These are phyloP conservation scores for Nebria salina DNA, from an alignment of 2,888 invertebrate genomes.

Conservation along the genomic window DNA sequence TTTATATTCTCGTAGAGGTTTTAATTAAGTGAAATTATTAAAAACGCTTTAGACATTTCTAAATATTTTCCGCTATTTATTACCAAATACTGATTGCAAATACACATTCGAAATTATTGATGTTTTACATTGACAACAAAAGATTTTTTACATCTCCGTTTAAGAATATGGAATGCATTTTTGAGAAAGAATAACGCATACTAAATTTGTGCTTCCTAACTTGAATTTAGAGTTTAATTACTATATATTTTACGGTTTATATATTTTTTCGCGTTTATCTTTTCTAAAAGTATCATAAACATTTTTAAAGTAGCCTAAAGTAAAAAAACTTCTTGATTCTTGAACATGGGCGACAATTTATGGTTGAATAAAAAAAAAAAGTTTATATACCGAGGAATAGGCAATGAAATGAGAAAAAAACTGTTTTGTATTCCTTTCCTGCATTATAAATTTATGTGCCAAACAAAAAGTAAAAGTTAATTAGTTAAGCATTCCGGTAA, in stretches of 20 bases:
- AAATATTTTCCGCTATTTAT: too few species aligned
- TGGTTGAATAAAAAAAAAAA: not conserved
- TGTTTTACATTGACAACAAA: too few species aligned
- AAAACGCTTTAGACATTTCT: too few species aligned
- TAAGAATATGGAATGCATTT: too few species aligned
- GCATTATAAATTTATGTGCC: not conserved
- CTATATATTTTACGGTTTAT: not conserved
- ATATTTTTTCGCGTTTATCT: not conserved
- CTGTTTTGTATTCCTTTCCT: slow-evolving; percentile 1
- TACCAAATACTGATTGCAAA: too few species aligned
- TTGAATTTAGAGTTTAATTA: too few species aligned
- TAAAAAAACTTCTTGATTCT: not conserved
- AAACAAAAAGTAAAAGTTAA: not conserved
- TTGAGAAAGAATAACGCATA: too few species aligned
- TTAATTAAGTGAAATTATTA: too few species aligned
- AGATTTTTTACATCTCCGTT: too few species aligned
- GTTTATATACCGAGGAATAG: not conserved
- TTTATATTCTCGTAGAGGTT: too few species aligned
- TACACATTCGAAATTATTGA: too few species aligned
- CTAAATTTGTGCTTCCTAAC: too few species aligned
- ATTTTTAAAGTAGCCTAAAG: not conserved
- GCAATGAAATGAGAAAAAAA: not conserved
- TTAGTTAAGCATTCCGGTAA: not conserved
- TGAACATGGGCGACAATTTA: not conserved
- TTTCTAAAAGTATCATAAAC: not conserved